Percentiles rank a stretch among this genome's conserved stretches.
These are phyloP conservation scores for Pristionchus arcanus DNA, from an alignment of 2,888 invertebrate genomes.

Conservation along the genomic window DNA sequence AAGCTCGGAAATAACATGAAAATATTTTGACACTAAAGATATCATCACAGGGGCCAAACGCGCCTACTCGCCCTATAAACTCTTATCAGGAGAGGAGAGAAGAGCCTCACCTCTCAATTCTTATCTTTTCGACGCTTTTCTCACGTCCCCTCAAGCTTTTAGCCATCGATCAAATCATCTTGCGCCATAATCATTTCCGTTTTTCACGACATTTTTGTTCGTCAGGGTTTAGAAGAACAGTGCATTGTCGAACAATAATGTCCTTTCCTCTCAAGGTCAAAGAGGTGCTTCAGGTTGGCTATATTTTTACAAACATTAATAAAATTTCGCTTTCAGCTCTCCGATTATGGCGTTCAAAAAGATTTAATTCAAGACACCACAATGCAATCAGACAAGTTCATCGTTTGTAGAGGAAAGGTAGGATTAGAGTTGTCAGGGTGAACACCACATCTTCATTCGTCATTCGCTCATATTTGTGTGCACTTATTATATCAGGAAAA, in stretches of 20 bases:
- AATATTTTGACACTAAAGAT: too few relatives aligned
- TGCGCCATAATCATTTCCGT: neutral
- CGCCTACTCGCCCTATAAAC: too few relatives aligned
- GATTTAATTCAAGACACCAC: slow-evolving; percentile 82
- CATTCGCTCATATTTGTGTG: too few relatives aligned
- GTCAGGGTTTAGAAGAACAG: too few relatives aligned
- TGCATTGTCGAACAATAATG: neutral
- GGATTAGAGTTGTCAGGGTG: slow-evolving; percentile 78
- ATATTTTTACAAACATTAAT: neutral
- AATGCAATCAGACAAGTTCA: slow-evolving; percentile 99
- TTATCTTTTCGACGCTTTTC: too few relatives aligned
- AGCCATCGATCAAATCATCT: neutral
- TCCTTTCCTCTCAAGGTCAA: neutral
- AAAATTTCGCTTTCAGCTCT: neutral
- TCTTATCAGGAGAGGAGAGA: too few relatives aligned
- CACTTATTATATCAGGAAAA: too few relatives aligned
- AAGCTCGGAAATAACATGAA: too few relatives aligned
- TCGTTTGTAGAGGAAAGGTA: slow-evolving; percentile 97
- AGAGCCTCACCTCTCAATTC: too few relatives aligned
- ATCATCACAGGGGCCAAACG: too few relatives aligned
- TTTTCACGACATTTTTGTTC: neutral
- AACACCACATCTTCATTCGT: neutral
- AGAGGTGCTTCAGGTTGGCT: neutral
- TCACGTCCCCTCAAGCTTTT: neutral
- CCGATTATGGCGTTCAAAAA: neutral